These are phyloP conservation scores for Pseudachorutes palmiensis DNA, from an alignment of 1,140 invertebrate species.

Conservation along the genomic window DNA sequence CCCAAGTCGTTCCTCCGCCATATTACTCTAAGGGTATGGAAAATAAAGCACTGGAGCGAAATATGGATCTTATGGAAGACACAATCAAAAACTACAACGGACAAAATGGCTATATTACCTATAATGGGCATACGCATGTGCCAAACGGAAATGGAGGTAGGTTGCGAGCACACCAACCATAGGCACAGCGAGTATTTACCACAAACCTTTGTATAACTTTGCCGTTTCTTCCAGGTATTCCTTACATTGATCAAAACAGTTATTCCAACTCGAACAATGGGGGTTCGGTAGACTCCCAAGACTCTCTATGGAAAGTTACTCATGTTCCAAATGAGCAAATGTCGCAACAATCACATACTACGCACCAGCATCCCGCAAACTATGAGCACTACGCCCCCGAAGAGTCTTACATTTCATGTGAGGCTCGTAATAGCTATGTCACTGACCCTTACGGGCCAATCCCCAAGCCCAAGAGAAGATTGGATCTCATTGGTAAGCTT, in stretches of 20 bases:
- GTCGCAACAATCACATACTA: slow-evolving; percentile 17
- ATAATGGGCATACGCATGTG: slow-evolving; percentile 43
- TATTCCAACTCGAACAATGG: slow-evolving; percentile 87
- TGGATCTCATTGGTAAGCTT: slow-evolving; percentile 52
- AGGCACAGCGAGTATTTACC: not conserved
- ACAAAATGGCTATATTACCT: slow-evolving; percentile 72
- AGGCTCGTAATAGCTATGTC: slow-evolving; percentile 73
- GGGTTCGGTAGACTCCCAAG: slow-evolving; percentile 84
- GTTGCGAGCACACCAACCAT: not conserved
- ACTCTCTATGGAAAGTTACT: slow-evolving; percentile 90
- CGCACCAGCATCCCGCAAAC: slow-evolving; percentile 24
- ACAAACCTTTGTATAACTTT: not conserved
- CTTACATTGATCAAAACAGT: slow-evolving; percentile 73
- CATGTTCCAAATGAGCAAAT: slow-evolving; percentile 20
- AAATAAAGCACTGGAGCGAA: slow-evolving; percentile 81
- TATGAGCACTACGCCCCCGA: slow-evolving; percentile 31
- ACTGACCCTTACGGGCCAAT: slow-evolving; percentile 74
- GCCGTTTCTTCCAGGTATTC: slow-evolving; percentile 51
- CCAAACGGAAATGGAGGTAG: slow-evolving; percentile 37
- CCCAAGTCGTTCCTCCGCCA: slow-evolving; percentile 68
- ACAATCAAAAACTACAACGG: slow-evolving; percentile 67
- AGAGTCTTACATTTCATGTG: slow-evolving; percentile 55
- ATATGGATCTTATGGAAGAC: slow-evolving; percentile 70
- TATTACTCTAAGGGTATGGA: slow-evolving; percentile 76
- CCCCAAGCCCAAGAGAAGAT: slow-evolving; percentile 73